Conservation (phyloP, 2,113 vertebrate genomes). For the Nicator chloris region DNA sequence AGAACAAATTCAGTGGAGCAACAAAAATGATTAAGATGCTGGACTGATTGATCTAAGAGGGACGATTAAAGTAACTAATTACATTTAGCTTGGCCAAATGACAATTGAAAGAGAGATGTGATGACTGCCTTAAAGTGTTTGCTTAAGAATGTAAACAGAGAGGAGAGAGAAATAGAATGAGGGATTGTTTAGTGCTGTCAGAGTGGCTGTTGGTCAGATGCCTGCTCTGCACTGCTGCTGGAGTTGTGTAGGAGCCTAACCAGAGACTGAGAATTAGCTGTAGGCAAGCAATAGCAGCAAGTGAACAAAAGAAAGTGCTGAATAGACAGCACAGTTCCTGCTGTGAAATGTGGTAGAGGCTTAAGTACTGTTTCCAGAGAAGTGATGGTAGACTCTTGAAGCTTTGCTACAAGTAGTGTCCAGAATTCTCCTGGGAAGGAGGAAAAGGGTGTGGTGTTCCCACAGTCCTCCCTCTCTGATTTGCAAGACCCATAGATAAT, state of each 20-base stretch:
- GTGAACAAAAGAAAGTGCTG: background rate
- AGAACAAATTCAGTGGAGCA: constrained; percentile 57
- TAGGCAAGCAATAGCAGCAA: background rate
- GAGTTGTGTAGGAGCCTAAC: background rate
- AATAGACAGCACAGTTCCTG: background rate
- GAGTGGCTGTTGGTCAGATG: background rate
- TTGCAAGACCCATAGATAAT: background rate
- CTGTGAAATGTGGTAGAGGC: background rate
- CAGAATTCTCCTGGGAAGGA: background rate
- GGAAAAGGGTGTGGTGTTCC: background rate
- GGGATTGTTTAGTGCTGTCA: background rate
- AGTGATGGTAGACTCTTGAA: background rate
- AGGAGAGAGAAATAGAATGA: background rate
- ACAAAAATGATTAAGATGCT: constrained; percentile 60
- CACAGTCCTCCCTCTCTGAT: background rate
- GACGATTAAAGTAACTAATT: constrained; percentile 64
- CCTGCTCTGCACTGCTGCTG: background rate
- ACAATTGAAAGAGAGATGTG: constrained; percentile 45
- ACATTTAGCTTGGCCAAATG: constrained; percentile 63
- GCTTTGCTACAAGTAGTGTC: background rate
- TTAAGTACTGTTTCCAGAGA: background rate
- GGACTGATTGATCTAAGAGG: constrained; percentile 52
- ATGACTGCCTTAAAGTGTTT: constrained; percentile 40
- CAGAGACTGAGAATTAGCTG: background rate
- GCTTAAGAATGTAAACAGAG: constrained; percentile 41